phyloP scores from a whole-genome alignment of 2,113 vertebrate genomes.

The Xenopus laevis region DNA sequence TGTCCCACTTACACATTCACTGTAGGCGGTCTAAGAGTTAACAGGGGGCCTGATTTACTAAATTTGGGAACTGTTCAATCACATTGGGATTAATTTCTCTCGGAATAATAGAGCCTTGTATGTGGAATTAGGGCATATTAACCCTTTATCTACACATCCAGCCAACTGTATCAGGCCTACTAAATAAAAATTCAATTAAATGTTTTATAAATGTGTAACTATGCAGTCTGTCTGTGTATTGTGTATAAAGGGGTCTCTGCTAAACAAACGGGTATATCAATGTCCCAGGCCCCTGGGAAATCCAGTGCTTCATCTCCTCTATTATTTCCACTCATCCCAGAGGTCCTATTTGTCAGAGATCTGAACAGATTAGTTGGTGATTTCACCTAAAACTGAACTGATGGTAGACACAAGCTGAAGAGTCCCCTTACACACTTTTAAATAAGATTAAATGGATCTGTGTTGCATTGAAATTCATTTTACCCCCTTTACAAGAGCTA shows the following conservation, averaged over 20 bases:
- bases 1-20: not conserved
- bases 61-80: conserved; percentile 6
- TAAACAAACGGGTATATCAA: too few species aligned
- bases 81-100: conserved; percentile 30
- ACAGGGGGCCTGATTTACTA: not conserved
- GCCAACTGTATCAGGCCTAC: not conserved
- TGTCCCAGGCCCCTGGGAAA: too few species aligned
- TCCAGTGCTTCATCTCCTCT: too few species aligned
- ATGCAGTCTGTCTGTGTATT: not conserved
- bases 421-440: too few species aligned
- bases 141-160: not conserved
- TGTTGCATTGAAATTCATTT: not conserved
- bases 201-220: not conserved
- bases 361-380: too few species aligned
- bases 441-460: too few species aligned
- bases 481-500: too few species aligned
- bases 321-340: too few species aligned
- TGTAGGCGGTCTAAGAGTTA: not conserved
- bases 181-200: not conserved
- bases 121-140: conserved; percentile 10
- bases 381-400: too few species aligned
- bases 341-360: too few species aligned
- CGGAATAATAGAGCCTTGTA: conserved; percentile 21
- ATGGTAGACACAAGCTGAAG: too few species aligned
- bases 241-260: not conserved